phyloP scores from a whole-genome alignment of 2,113 vertebrate species.

The Panurus biarmicus region DNA sequence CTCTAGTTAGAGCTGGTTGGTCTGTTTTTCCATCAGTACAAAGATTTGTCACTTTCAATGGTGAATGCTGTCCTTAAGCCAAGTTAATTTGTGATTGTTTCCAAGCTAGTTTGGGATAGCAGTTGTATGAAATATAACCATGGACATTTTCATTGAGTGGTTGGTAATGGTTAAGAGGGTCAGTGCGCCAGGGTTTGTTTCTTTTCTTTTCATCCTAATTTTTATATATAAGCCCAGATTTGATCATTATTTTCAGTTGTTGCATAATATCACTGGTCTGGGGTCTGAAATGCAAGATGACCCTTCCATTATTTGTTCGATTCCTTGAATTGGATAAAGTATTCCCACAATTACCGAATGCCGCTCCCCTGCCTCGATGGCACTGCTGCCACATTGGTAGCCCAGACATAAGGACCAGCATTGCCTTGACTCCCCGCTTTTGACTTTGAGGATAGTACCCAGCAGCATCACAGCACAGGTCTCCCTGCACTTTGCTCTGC shows the following conservation, averaged over 20 bases:
- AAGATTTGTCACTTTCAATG: background rate
- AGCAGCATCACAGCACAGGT: background rate
- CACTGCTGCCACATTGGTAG: rapidly evolving
- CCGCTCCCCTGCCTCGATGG: rapidly evolving
- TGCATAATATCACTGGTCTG: background rate
- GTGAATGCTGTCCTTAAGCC: background rate
- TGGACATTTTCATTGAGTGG: background rate
- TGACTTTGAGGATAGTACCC: background rate
- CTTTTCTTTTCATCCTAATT: background rate
- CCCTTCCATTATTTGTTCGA: background rate
- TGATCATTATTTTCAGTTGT: background rate
- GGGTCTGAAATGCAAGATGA: background rate
- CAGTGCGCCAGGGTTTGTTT: background rate
- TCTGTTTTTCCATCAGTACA: background rate
- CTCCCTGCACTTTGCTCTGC: background rate
- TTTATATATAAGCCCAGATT: background rate
- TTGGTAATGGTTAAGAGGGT: background rate
- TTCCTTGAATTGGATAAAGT: background rate
- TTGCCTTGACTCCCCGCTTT: background rate
- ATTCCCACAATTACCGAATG: background rate
- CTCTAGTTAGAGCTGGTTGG: background rate
- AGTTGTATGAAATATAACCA: background rate
- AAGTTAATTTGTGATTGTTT: background rate
- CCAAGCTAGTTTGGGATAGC: background rate
- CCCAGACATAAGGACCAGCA: background rate